Evolutionary conservation across 2,888 invertebrate genomes (phyloP), one percentile per base, ranked within the genome.

Genomic region (Aplocera efformata): DNA sequence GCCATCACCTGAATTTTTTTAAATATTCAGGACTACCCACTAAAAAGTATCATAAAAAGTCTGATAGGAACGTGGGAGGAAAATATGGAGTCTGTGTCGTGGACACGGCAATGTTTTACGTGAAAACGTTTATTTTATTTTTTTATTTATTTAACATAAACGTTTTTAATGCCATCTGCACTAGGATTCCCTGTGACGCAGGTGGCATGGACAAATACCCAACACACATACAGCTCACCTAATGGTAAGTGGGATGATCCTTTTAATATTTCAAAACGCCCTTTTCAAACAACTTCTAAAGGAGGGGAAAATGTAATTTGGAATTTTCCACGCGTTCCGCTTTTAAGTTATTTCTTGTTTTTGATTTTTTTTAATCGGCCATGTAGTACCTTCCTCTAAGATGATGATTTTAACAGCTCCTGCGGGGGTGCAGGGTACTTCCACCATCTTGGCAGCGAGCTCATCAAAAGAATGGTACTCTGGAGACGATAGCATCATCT

Each of bases 321-420:
- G n/a, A n/a, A n/a, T n/a, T n/a, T n/a, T n/a, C n/a, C n/a, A n/a
- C n/a, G n/a, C n/a, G n/a, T n/a, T n/a, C n/a, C n/a, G n/a, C n/a
- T n/a, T n/a, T n/a, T n/a, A n/a, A n/a, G n/a, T n/a, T 7, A 3
- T 8, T 21, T 22, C 9, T 20, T 1, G 13, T 7, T 20, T 8
- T 10, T 7, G 3, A 1, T 3, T 5, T 7, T 5, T 39, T 9
- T 10, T 23, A 10, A 17, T 22, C 7, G 10, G 7, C 1, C 1
- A 27, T n/a, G 8, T 10, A 23, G 22, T 24, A 83, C 85, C 85
- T 72, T 86, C 84, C 50, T 88, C 85, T 7, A 84, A 50, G 0
- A 86, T 78, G 0, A 79, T 52, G 32, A 88, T 67, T 42, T 84
- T 86, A 0, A 81, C 82, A 7, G 77, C 75, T 0, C 88, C 85